Percentiles rank a stretch among this genome's conserved stretches.
These are phyloP conservation scores for Boulengerochromis microlepis DNA, from an alignment of 2,113 vertebrate species.

Conservation along the genomic window DNA sequence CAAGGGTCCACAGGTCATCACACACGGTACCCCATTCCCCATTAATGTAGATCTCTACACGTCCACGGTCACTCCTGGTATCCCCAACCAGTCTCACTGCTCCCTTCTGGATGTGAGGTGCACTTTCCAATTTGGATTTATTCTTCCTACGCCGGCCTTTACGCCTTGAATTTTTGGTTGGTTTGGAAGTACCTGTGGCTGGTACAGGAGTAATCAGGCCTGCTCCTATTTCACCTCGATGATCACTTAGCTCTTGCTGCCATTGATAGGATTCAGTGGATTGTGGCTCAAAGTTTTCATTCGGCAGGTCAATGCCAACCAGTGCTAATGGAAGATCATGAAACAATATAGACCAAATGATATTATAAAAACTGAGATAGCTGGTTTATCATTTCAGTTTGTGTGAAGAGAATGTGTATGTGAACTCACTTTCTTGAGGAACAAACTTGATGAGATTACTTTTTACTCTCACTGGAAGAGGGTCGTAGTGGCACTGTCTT, in stretches of 20 bases:
- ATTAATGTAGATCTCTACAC: constrained; percentile 80
- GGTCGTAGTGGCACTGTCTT: constrained; percentile 79
- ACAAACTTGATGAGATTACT: constrained; percentile 76
- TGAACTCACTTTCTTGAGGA: constrained; percentile 84
- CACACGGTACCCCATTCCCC: constrained; percentile 89
- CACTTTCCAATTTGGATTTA: background rate
- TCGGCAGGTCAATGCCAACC: constrained; percentile 55
- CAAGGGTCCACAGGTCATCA: constrained; percentile 80
- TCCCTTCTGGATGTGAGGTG: constrained; percentile 45
- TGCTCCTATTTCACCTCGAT: background rate
- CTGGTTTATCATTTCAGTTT: background rate
- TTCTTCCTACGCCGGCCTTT: constrained; percentile 58
- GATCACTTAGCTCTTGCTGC: constrained; percentile 53
- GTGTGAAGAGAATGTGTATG: background rate
- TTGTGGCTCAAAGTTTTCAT: background rate
- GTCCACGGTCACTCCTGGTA: constrained; percentile 59
- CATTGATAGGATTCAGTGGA: constrained; percentile 48
- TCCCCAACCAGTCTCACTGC: constrained; percentile 74
- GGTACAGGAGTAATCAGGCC: background rate
- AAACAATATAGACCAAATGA: background rate
- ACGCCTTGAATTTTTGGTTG: constrained; percentile 7
- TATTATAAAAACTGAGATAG: background rate
- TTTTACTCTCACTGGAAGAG: constrained; percentile 78
- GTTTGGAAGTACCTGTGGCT: background rate
- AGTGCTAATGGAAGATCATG: constrained; percentile 64